Evolutionary conservation across 2,113 vertebrate species (phyloP), one percentile per base, ranked within the genome.

Genomic region (Phainopepla nitens): DNA sequence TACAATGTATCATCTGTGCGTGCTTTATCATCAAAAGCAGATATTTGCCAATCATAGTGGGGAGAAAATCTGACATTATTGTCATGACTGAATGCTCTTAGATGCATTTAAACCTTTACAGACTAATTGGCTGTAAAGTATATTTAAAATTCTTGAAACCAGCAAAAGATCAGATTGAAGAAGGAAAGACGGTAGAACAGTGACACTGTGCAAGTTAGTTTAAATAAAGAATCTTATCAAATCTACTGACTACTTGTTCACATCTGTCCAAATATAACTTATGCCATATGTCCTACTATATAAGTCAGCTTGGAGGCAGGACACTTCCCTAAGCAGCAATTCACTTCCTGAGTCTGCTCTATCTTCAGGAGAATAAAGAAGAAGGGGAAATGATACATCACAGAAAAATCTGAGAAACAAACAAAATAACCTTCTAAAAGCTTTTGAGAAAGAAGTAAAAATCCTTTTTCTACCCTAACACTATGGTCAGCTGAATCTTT

Each of bases 251-350:
- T 96, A 96, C 88, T 97, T 95, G 96, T 96, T 97, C 96, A 96
- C 96, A 96, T 97, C 96, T 96, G 94, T 96, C 92, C 94, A 96
- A 97, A 96, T 97, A 95, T 96, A 97, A 94, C 93, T 95, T 95
- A 64, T 94, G 86, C 92, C 92, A 96, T 94, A 95, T 96, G 93
- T 95, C 96, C 94, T 94, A 96, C 96, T 96, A 96, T 95, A 66
- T 95, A 97, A 97, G 94, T 97, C 93, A 96, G 86, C 92, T 96
- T 93, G 95, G 92, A 96, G 96, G 94, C 88, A 96, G 94, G 93
- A 96, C 96, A 94, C 82, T 97, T 96, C 88, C 94, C 86, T 89
- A 93, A 93, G 90, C 95, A 89, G 94, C 92, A 92, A 95, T 71
- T 97, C 80, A 93, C 94, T 97, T 95, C 90, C 94, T 96, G 96